A percentile compares a stretch with the other conserved stretches of the same genome.
Conservation (phyloP, 1,140 invertebrate genomes). For the Pseudobourletiella spinata region DNA sequence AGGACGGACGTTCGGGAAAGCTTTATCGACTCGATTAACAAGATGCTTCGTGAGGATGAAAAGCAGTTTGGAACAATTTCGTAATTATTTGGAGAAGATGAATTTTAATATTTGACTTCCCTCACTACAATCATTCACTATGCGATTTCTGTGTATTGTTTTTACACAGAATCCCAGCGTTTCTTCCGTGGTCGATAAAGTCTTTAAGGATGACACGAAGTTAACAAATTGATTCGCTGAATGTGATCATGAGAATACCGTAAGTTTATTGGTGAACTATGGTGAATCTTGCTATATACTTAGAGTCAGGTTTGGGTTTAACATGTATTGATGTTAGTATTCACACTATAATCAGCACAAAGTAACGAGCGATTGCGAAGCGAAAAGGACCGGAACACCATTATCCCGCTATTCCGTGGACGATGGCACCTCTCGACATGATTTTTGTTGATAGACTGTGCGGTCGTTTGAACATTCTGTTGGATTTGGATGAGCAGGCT, state of each 20-base stretch:
- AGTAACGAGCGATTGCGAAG: conserved; percentile 79
- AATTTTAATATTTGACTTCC: neutral
- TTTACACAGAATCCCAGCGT: conserved; percentile 4
- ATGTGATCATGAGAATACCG: conserved; percentile 66
- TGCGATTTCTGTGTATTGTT: too few relatives aligned
- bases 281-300: too few relatives aligned
- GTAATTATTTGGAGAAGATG: too few relatives aligned
- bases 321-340: too few relatives aligned
- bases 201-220: conserved; percentile 13
- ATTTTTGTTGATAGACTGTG: conserved; percentile 56
- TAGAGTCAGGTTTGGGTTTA: too few relatives aligned
- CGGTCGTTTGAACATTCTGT: conserved; percentile 65
- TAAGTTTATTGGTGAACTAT: conserved; percentile 56
- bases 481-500: conserved; percentile 43
- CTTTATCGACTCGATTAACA: conserved; percentile 27
- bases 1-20: conserved; percentile 19
- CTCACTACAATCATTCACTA: too few relatives aligned
- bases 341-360: too few relatives aligned
- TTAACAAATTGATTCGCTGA: conserved; percentile 78
- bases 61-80: conserved; percentile 11
- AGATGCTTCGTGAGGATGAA: conserved; percentile 14
- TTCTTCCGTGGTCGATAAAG: conserved; percentile 9
- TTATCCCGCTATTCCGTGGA: conserved; percentile 12
- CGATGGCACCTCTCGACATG: conserved; percentile 6
- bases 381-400: conserved; percentile 39